Conservation (phyloP, 2,797 vertebrate species). For the Manis crassicaudata region DNA sequence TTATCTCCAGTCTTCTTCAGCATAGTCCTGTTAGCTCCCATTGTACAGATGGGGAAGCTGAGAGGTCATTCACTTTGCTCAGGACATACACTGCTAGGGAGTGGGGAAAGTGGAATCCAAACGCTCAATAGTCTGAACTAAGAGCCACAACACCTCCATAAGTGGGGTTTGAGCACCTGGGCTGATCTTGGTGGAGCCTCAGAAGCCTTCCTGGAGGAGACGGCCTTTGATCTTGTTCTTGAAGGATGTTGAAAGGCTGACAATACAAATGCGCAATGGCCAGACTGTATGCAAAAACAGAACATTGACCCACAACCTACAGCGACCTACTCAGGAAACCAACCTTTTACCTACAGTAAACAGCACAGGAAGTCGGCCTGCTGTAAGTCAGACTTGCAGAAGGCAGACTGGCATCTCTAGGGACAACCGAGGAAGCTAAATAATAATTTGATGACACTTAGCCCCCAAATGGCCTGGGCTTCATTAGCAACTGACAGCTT, state of each 20-base stretch:
- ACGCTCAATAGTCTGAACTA: neutral
- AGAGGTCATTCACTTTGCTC: neutral
- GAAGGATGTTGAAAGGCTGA: neutral
- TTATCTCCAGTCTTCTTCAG: accelerated
- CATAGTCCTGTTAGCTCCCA: accelerated
- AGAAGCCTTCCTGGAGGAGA: neutral
- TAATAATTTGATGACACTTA: accelerated
- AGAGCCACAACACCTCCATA: accelerated
- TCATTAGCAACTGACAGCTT: neutral
- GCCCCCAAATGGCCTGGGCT: accelerated
- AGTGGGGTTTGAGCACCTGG: accelerated
- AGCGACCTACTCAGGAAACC: neutral
- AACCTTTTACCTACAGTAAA: accelerated
- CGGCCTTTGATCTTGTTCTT: neutral
- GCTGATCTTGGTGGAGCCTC: neutral
- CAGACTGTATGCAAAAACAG: accelerated
- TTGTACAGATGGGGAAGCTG: neutral
- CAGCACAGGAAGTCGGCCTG: neutral
- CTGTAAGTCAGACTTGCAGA: accelerated
- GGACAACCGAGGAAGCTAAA: accelerated
- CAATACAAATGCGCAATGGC: neutral
- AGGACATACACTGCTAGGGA: accelerated
- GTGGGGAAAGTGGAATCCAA: neutral
- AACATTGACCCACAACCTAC: neutral
- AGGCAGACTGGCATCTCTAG: accelerated